Percentiles rank a stretch among this genome's conserved stretches.
These are phyloP conservation scores for Falco berigora DNA, from an alignment of 2,797 vertebrate species.

Conservation along the genomic window DNA sequence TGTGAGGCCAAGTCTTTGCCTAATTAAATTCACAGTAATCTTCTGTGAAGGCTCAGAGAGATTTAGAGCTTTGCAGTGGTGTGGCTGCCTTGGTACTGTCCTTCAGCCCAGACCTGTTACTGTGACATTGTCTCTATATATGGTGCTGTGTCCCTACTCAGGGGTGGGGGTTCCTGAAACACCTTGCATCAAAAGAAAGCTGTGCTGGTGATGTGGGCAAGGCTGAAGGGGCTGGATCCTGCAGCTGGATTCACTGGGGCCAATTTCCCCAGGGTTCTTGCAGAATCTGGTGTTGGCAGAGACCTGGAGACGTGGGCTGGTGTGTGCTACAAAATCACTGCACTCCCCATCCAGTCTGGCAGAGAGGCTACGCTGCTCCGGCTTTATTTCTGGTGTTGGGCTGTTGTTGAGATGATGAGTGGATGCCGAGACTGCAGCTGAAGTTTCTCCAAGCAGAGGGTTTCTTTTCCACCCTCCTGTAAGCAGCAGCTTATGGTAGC, in stretches of 20 bases:
- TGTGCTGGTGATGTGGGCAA: not conserved
- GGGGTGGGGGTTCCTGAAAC: not conserved
- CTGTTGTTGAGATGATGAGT: not conserved
- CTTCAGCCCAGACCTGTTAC: not conserved
- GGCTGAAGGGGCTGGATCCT: not conserved
- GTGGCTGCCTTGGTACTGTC: not conserved
- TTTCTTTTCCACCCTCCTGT: not conserved
- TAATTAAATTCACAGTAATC: constrained; percentile 2
- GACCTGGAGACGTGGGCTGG: not conserved
- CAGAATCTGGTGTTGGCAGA: not conserved
- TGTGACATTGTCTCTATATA: not conserved
- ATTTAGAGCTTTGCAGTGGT: not conserved
- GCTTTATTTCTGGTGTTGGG: not conserved
- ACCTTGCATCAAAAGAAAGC: not conserved
- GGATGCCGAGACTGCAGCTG: not conserved
- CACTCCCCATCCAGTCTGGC: not conserved
- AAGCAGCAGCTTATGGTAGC: not conserved
- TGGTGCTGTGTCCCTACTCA: fast-evolving
- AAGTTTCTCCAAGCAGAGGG: not conserved
- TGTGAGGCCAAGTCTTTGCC: not conserved
- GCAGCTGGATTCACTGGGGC: not conserved
- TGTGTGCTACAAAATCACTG: not conserved
- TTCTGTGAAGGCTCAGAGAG: not conserved
- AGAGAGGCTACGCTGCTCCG: not conserved
- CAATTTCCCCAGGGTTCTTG: not conserved